Evolutionary conservation across 2,113 vertebrate genomes (phyloP).

Genomic region (Dipodomys spectabilis): DNA sequence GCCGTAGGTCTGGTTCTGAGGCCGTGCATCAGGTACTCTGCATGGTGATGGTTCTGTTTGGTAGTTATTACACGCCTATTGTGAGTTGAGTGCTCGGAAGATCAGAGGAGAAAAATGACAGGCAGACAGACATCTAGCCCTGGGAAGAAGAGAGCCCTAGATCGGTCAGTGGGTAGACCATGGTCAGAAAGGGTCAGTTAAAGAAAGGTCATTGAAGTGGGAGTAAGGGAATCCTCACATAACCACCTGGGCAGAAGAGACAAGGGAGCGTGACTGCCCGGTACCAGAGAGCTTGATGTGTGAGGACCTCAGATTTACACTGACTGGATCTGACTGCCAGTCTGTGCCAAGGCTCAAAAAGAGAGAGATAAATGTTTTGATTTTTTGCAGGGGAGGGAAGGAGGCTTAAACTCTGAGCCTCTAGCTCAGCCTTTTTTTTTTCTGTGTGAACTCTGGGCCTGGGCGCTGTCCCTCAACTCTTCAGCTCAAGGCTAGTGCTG

Average conservation of each 20-base stretch:
- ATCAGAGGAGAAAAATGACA: not conserved
- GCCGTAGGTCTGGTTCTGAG: not conserved
- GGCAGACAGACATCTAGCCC: not conserved
- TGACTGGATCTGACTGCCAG: not conserved
- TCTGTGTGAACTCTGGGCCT: too few species aligned
- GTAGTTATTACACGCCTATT: not conserved
- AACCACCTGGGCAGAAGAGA: not conserved
- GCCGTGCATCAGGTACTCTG: not conserved
- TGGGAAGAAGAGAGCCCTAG: not conserved
- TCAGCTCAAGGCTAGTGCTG: too few species aligned
- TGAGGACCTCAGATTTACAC: not conserved
- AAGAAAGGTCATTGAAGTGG: not conserved
- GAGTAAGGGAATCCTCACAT: too few species aligned
- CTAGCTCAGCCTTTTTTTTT: too few species aligned
- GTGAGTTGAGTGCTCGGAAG: not conserved
- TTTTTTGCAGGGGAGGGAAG: too few species aligned
- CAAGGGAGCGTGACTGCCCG: not conserved
- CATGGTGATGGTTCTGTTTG: not conserved
- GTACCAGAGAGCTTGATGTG: too few species aligned
- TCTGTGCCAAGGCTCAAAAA: not conserved
- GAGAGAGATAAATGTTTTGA: slow-evolving; percentile 1
- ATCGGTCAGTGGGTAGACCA: not conserved
- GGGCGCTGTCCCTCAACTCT: too few species aligned
- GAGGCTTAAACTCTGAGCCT: too few species aligned
- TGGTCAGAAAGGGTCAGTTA: too few species aligned